phyloP scores from a whole-genome alignment of 1,140 invertebrate genomes.

The Dendrolimus punctatus region DNA sequence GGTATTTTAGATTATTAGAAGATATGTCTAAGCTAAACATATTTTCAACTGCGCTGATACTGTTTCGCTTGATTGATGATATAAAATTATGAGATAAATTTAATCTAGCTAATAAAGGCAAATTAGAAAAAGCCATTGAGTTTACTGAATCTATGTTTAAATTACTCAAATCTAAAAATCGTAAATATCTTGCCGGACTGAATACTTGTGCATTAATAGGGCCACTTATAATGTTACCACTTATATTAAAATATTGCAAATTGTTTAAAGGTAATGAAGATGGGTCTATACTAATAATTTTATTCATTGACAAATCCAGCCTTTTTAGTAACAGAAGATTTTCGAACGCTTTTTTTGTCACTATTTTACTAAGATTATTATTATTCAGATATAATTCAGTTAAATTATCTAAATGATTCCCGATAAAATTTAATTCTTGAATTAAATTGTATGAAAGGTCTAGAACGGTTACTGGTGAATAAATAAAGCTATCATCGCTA shows the following conservation, averaged over 20 bases:
- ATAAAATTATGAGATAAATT: constrained; percentile 49
- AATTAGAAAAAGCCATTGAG: constrained; percentile 33
- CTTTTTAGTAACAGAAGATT: constrained; percentile 29
- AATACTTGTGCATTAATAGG: constrained; percentile 29
- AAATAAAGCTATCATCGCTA: constrained; percentile 27
- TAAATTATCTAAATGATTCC: constrained; percentile 26
- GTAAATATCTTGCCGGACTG: constrained; percentile 37
- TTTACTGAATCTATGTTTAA: constrained; percentile 40
- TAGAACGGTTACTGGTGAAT: constrained; percentile 22
- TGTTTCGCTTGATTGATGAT: constrained; percentile 28
- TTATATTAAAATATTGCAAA: constrained; percentile 45
- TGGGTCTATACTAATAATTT: constrained; percentile 29
- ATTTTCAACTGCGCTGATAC: constrained; percentile 36
- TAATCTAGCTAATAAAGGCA: constrained; percentile 37
- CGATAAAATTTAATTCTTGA: constrained; percentile 30
- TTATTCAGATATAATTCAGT: constrained; percentile 37
- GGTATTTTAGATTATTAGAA: constrained; percentile 26
- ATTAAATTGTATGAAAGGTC: constrained; percentile 46
- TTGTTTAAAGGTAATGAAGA: constrained; percentile 36
- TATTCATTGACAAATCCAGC: constrained; percentile 45
- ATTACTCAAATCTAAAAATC: constrained; percentile 42
- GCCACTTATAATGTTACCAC: constrained; percentile 33
- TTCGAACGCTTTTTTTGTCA: constrained; percentile 25
- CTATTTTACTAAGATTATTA: constrained; percentile 25
- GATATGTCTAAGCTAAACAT: constrained; percentile 52